A percentile compares a stretch with the other conserved stretches of the same genome.
Conservation (phyloP, 2,888 invertebrate species). For the Ophion ventricosus region DNA sequence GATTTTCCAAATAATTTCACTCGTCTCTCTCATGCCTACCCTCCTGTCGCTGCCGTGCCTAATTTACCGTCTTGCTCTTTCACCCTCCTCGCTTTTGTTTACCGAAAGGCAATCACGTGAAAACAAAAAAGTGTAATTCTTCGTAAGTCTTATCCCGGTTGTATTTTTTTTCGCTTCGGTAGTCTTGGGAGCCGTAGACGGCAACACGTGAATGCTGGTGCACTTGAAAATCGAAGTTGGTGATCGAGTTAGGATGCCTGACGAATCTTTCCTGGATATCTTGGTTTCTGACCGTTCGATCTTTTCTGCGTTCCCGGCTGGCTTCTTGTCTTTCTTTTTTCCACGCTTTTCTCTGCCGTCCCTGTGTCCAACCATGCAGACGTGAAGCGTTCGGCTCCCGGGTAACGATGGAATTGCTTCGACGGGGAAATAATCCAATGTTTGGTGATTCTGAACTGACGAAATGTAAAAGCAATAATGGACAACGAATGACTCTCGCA, state of each 20-base stretch:
- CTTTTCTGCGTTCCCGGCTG: not conserved
- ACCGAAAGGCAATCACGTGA: constrained; percentile 70
- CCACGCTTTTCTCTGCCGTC: constrained; percentile 66
- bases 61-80: constrained; percentile 34
- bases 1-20: constrained; percentile 80
- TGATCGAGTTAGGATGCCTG: not conserved
- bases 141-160: constrained; percentile 43
- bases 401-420: constrained; percentile 25
- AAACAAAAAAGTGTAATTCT: constrained; percentile 72
- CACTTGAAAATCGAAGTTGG: constrained; percentile 4
- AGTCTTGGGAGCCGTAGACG: constrained; percentile 6
- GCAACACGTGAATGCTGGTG: not conserved
- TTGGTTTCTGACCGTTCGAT: not conserved
- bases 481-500: constrained; percentile 16
- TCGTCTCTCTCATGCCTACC: constrained; percentile 55
- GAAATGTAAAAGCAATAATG: not conserved
- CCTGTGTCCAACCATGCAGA: constrained; percentile 74
- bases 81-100: constrained; percentile 70
- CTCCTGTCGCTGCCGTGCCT: constrained; percentile 45
- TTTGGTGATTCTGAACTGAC: not conserved
- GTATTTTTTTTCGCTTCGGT: constrained; percentile 25
- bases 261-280: constrained; percentile 10
- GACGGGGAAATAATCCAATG: not conserved
- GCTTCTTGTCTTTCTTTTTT: constrained; percentile 12
- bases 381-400: constrained; percentile 71